These are phyloP conservation scores for Rhinolophus sinicus DNA, from an alignment of 2,113 vertebrate genomes.

Conservation along the genomic window DNA sequence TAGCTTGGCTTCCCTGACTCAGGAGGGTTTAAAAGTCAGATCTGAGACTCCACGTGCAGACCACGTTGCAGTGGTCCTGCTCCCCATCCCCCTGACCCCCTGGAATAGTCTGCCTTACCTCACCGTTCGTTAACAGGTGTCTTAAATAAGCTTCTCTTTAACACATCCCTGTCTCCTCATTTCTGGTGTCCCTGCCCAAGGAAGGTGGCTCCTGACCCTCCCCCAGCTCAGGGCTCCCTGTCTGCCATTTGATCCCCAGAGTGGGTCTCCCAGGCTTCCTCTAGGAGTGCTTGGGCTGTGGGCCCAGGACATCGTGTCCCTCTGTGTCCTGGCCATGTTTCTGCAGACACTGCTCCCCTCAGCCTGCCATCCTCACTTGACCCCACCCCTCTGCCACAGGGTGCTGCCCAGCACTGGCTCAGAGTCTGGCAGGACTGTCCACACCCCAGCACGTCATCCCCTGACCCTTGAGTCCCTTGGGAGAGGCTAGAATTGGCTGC, in stretches of 20 bases:
- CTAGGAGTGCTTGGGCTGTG: neutral
- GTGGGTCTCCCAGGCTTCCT: neutral
- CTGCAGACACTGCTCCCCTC: neutral
- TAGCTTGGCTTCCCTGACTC: neutral
- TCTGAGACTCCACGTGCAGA: neutral
- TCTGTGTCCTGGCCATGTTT: neutral
- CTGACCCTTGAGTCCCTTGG: neutral
- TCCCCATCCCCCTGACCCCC: too few relatives aligned
- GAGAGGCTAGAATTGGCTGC: neutral
- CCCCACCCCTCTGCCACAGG: neutral
- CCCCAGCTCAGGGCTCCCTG: neutral
- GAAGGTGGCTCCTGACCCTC: neutral
- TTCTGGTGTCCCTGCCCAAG: neutral
- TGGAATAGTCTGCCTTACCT: neutral
- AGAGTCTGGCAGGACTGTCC: neutral
- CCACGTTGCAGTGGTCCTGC: neutral
- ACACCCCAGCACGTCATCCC: neutral
- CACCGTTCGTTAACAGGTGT: neutral
- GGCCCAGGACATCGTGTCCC: neutral
- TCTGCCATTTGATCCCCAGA: neutral
- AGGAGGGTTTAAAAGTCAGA: neutral
- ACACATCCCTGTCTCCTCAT: neutral
- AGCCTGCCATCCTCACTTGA: neutral
- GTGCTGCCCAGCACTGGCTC: neutral
- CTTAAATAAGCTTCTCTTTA: neutral